phyloP scores from a whole-genome alignment of 2,797 vertebrate genomes.

The Pachyuromys duprasi region DNA sequence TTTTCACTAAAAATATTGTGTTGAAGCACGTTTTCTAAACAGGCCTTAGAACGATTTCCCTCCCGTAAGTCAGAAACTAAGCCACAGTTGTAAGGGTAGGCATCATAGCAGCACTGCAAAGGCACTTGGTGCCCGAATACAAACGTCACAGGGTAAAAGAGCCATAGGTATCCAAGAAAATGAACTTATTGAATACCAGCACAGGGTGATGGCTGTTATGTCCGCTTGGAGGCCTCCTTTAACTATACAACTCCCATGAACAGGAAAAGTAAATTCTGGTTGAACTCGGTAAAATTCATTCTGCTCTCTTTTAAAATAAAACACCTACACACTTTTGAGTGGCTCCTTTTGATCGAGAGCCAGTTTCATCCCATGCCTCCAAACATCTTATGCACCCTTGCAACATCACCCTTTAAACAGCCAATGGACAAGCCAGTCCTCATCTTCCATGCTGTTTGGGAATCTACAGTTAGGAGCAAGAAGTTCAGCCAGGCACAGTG shows the following conservation, averaged over 20 bases:
- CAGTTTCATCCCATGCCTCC: background rate
- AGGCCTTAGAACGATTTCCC: background rate
- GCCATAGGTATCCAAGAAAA: conserved; percentile 45
- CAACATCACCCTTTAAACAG: background rate
- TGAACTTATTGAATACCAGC: conserved; percentile 71
- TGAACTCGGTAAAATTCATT: conserved; percentile 69
- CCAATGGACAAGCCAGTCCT: background rate
- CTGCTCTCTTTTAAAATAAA: conserved; percentile 58
- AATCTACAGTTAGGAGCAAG: background rate
- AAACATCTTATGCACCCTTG: background rate
- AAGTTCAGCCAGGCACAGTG: background rate
- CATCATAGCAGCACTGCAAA: conserved; percentile 41
- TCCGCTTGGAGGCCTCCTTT: conserved; percentile 75
- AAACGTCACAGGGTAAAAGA: conserved; percentile 32
- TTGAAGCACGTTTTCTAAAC: conserved; percentile 57
- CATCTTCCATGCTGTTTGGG: background rate
- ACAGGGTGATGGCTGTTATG: conserved; percentile 71
- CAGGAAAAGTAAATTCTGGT: conserved; percentile 63
- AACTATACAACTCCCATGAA: conserved; percentile 73
- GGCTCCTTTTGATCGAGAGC: conserved; percentile 19
- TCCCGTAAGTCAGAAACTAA: background rate
- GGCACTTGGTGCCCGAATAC: conserved; percentile 52
- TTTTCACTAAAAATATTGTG: conserved; percentile 1
- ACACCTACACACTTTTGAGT: background rate
- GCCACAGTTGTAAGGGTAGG: conserved; percentile 53